Evolutionary conservation across 2,888 invertebrate species (phyloP).

Genomic region (Drosophila longiperda): DNA sequence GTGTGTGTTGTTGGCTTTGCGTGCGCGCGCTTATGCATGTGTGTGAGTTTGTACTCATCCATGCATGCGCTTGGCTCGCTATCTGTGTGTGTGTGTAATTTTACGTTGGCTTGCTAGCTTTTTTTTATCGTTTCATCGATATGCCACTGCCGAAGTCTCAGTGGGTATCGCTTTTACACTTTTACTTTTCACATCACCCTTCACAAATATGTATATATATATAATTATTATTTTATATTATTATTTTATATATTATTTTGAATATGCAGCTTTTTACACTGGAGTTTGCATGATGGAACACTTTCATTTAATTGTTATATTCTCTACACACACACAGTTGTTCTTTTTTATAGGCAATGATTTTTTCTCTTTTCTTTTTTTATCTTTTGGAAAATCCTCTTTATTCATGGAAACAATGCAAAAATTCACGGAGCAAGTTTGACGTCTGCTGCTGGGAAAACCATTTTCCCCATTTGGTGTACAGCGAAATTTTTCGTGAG

Average conservation of each 20-base stretch:
- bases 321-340: constrained; percentile 32
- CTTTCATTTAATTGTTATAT: constrained; percentile 14
- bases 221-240: rapidly evolving
- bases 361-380: not conserved
- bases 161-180: constrained; percentile 53
- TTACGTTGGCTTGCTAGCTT: constrained; percentile 61
- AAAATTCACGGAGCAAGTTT: constrained; percentile 26
- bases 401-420: constrained; percentile 28
- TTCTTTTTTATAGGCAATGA: constrained; percentile 1
- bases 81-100: constrained; percentile 48
- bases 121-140: constrained; percentile 67
- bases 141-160: constrained; percentile 40
- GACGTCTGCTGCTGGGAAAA: constrained; percentile 48
- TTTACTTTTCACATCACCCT: constrained; percentile 74
- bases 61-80: constrained; percentile 4
- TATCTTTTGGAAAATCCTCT: constrained; percentile 2
- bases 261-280: constrained; percentile 31
- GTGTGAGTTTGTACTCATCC: constrained; percentile 18
- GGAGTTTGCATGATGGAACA: constrained; percentile 22
- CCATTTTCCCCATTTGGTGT: constrained; percentile 74
- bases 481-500: constrained; percentile 76
- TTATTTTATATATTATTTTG: constrained; percentile 9
- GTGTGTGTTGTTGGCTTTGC: constrained; percentile 28
- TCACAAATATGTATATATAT: not conserved
- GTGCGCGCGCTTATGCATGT: constrained; percentile 28